These are phyloP conservation scores for Poliocrania exsul DNA, from an alignment of 2,797 vertebrate species.

Conservation along the genomic window DNA sequence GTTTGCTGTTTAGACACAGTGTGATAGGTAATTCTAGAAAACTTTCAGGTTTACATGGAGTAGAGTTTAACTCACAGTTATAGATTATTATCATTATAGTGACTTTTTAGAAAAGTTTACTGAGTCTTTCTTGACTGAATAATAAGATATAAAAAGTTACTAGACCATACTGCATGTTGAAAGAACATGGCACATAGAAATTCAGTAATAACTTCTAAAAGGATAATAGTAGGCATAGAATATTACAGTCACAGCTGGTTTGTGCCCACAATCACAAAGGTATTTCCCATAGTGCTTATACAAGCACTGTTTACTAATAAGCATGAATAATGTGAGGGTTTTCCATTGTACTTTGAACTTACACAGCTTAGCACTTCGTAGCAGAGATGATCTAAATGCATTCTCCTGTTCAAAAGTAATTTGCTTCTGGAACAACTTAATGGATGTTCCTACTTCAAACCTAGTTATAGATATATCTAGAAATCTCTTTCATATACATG, in stretches of 20 bases:
- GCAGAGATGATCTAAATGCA: neutral
- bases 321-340: neutral
- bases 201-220: neutral
- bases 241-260: neutral
- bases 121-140: neutral
- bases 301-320: neutral
- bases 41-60: rapidly evolving
- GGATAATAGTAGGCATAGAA: neutral
- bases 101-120: neutral
- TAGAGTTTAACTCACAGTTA: neutral
- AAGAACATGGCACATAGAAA: rapidly evolving
- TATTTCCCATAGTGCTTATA: neutral
- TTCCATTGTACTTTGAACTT: constrained; percentile 12
- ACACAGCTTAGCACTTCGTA: constrained; percentile 14
- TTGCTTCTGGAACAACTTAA: neutral
- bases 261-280: neutral
- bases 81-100: neutral
- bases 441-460: neutral
- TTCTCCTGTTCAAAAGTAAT: neutral
- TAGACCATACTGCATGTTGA: neutral
- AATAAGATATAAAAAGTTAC: neutral
- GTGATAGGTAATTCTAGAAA: neutral
- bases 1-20: neutral
- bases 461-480: neutral
- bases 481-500: neutral